Evolutionary conservation across 2,113 vertebrate genomes (phyloP).

Genomic region (Aramus guarauna): DNA sequence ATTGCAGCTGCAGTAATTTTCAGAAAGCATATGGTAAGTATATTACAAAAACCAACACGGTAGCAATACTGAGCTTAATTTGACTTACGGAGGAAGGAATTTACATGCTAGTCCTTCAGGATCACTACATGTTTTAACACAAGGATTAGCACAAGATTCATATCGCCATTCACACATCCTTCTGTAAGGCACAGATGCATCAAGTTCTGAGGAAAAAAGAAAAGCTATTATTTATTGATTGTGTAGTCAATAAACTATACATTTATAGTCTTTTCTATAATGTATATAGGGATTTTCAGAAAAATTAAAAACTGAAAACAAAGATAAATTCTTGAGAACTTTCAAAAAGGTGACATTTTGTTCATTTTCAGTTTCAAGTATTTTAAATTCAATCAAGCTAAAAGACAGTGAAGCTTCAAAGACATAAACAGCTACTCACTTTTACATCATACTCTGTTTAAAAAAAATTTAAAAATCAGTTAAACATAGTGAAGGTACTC

Average conservation of each 20-base stretch:
- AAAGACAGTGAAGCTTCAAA: neutral
- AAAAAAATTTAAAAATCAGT: neutral
- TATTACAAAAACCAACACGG: neutral
- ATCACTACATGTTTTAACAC: constrained; percentile 90
- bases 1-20: neutral
- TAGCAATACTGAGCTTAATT: neutral
- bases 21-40: neutral
- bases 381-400: neutral
- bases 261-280: neutral
- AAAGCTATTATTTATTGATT: neutral
- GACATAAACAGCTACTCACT: neutral
- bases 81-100: constrained; percentile 92
- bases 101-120: constrained; percentile 85
- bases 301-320: neutral
- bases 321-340: neutral
- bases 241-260: neutral
- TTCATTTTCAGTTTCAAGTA: neutral
- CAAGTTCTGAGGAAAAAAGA: constrained; percentile 79
- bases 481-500: neutral
- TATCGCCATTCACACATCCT: constrained; percentile 97
- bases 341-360: neutral
- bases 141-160: constrained; percentile 88
- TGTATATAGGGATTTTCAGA: neutral
- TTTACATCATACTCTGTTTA: neutral
- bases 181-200: constrained; percentile 88